These are phyloP conservation scores for Burhinus oedicnemus DNA, from an alignment of 2,113 vertebrate genomes.

Conservation along the genomic window DNA sequence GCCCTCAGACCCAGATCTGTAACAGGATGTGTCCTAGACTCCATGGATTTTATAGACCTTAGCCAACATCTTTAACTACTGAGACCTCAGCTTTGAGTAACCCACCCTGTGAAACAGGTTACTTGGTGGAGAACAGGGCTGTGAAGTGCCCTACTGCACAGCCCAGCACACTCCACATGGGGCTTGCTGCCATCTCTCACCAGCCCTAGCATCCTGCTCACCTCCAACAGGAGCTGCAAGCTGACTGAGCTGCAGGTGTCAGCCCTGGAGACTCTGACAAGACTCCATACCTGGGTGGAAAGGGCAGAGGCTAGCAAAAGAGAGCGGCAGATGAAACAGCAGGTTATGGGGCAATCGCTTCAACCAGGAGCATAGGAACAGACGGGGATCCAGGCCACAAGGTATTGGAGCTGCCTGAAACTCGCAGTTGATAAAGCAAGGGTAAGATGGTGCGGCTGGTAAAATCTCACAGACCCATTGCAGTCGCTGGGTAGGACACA, in stretches of 20 bases:
- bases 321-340: background rate
- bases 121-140: background rate
- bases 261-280: background rate
- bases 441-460: background rate
- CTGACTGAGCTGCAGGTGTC: background rate
- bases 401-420: background rate
- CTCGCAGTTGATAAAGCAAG: background rate
- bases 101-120: background rate
- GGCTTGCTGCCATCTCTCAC: background rate
- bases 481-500: background rate
- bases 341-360: background rate
- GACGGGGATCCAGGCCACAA: background rate
- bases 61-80: background rate
- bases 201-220: background rate
- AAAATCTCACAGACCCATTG: background rate
- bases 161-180: background rate
- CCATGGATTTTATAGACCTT: background rate
- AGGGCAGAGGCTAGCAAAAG: background rate
- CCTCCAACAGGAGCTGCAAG: background rate
- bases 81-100: background rate
- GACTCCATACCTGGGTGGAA: background rate
- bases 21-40: background rate
- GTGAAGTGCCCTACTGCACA: background rate
- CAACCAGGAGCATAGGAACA: background rate
- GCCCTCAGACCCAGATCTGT: background rate